A percentile compares a stretch with the other conserved stretches of the same genome.
phyloP scores from a whole-genome alignment of 2,888 invertebrate species.

The Phania funesta region DNA sequence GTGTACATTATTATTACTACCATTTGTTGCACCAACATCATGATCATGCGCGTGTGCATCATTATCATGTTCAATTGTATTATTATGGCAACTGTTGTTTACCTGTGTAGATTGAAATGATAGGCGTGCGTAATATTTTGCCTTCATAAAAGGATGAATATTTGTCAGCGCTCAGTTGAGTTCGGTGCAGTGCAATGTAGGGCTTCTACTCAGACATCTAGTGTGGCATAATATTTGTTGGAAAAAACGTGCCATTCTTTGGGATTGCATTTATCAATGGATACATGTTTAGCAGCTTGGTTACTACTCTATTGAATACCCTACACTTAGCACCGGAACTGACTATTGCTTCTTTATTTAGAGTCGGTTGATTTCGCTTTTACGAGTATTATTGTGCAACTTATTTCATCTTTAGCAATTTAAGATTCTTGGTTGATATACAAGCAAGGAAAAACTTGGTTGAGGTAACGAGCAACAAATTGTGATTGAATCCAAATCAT shows the following conservation, averaged over 20 bases:
- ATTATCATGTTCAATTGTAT: slow-evolving; percentile 37
- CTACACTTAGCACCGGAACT: background rate
- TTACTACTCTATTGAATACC: slow-evolving; percentile 26
- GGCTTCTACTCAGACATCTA: slow-evolving; percentile 38
- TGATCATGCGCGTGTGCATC: background rate
- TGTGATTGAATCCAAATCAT: too few relatives aligned
- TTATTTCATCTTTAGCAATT: too few relatives aligned
- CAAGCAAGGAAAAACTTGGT: too few relatives aligned
- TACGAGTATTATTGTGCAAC: too few relatives aligned
- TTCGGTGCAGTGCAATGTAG: background rate
- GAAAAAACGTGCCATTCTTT: slow-evolving; percentile 51
- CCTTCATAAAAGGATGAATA: slow-evolving; percentile 66
- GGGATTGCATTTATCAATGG: slow-evolving; percentile 58
- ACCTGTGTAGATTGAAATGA: slow-evolving; percentile 63
- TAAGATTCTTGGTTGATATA: too few relatives aligned
- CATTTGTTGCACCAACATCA: background rate
- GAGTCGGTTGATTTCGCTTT: too few relatives aligned
- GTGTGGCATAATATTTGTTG: slow-evolving; percentile 22
- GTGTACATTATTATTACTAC: slow-evolving; percentile 36
- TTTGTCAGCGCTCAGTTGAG: slow-evolving; percentile 52
- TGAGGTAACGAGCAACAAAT: too few relatives aligned
- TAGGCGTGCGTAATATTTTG: slow-evolving; percentile 60
- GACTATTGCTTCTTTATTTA: background rate
- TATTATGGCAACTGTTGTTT: slow-evolving; percentile 55
- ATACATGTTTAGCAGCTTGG: slow-evolving; percentile 31